Base-by-base conservation (phyloP, 1,140 invertebrate genomes). In the Chrysomallon squamiferum region DNA sequence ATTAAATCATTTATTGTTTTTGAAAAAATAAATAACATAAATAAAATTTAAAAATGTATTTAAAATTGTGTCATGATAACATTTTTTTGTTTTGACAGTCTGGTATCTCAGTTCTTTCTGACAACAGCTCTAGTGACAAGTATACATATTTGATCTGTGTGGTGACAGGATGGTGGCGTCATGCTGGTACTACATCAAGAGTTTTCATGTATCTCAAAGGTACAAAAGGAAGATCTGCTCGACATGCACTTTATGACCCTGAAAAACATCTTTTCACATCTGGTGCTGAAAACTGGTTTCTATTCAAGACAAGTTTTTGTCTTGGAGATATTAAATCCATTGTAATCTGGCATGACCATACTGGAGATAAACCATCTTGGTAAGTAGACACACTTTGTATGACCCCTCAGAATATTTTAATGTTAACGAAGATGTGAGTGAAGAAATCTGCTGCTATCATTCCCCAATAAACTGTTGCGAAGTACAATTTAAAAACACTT, bases 301-400 rank as follows among this genome's bases (percentile, higher is more conserved):
- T 80, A 13, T 20, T 80, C 38, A 72, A 69, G 27, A 76, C 76
- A 4, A 54, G 63, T 6, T 18, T 54, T 13, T 49, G 66, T 49
- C 61, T 80, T 9, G 78, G 78, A 20, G 60, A 72, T 0, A 15
- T 80, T 9, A 30, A 67, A n/a, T 63, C 70, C 22, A 59, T 78
- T 20, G 59, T 61, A 22, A 15, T 81, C 0, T 81, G 79, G 77
- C 78, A 78, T 69, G 76, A 81, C 58, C 74, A 77, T 32, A 65
- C 72, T n/a, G 79, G 79, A 27, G 49, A 41, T 29, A 67, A 59
- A 20, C 77, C 79, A 29, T 63, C 71, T 43, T 80, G 79, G 79
- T 79, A 54, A 49, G 69, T 68, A n/a, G n/a, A n/a, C n/a, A n/a
- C n/a, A n/a, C n/a, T n/a, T n/a, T n/a, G n/a, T n/a, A n/a, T n/a